Evolutionary conservation across 2,888 invertebrate species (phyloP).

Genomic region (Ectemnius continuus): DNA sequence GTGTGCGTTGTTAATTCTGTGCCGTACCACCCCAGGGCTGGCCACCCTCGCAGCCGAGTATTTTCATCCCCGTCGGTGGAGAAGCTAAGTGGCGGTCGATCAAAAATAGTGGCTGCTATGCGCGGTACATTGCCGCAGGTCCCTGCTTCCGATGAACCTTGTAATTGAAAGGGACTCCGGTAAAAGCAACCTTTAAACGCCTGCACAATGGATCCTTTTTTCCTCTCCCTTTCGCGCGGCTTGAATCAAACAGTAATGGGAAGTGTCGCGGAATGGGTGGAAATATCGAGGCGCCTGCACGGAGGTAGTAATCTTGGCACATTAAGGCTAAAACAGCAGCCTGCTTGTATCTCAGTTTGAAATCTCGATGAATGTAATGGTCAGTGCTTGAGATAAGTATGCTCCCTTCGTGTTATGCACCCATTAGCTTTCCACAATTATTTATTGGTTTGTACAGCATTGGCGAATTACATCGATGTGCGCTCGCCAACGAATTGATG

Average conservation of each 20-base stretch:
- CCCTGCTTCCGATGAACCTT: conserved; percentile 33
- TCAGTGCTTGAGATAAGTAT: conserved; percentile 6
- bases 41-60: conserved; percentile 21
- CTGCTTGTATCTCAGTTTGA: neutral
- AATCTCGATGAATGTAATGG: conserved; percentile 9
- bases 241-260: neutral
- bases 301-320: neutral
- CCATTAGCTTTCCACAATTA: neutral
- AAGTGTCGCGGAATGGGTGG: neutral
- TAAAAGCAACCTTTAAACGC: conserved; percentile 6
- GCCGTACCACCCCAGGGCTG: neutral
- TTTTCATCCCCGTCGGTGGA: conserved; percentile 30
- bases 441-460: neutral
- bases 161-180: conserved; percentile 34
- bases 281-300: neutral
- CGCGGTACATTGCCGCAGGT: conserved; percentile 40
- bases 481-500: too few relatives aligned
- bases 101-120: conserved; percentile 41
- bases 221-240: neutral
- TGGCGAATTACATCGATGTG: too few relatives aligned
- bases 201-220: conserved; percentile 15
- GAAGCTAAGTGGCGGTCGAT: conserved; percentile 48
- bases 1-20: conserved; percentile 55
- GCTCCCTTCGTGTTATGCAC: neutral
- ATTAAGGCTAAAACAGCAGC: neutral